Percentiles rank a stretch among this genome's conserved stretches.
Conservation (phyloP, 2,113 vertebrate species). For the Solenodon paradoxus region DNA sequence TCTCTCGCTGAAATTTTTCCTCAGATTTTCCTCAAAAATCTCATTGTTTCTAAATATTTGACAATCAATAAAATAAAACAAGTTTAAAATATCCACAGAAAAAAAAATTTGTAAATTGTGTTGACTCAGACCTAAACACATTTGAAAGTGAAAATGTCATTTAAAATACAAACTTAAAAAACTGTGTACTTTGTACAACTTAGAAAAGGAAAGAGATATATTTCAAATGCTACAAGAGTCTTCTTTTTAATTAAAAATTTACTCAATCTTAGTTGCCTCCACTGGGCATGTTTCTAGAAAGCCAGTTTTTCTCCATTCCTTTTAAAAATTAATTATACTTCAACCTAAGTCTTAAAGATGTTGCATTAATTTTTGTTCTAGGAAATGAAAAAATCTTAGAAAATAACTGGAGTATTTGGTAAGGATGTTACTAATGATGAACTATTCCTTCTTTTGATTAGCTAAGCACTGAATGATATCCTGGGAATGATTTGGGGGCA, state of each 20-base stretch:
- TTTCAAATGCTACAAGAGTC: not conserved
- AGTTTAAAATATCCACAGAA: not conserved
- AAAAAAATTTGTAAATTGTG: too few species aligned
- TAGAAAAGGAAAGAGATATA: not conserved
- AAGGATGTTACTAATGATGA: not conserved
- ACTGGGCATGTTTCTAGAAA: not conserved
- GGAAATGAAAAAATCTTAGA: not conserved
- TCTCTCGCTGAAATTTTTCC: too few species aligned
- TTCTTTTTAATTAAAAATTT: not conserved
- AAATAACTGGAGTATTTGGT: not conserved
- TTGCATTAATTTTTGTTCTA: not conserved
- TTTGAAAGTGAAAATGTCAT: not conserved
- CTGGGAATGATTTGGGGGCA: constrained; percentile 52
- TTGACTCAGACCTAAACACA: not conserved
- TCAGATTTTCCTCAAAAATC: too few species aligned
- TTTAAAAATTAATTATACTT: not conserved
- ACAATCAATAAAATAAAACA: constrained; percentile 19
- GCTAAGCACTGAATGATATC: constrained; percentile 40
- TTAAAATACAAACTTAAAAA: not conserved
- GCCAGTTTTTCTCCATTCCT: not conserved
- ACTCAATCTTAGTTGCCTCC: not conserved
- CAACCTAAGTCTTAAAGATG: not conserved
- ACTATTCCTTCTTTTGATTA: constrained; percentile 52
- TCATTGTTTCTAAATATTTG: not conserved
- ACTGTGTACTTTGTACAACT: not conserved